phyloP scores from a whole-genome alignment of 2,888 invertebrate species.

The Chesias legatella region DNA sequence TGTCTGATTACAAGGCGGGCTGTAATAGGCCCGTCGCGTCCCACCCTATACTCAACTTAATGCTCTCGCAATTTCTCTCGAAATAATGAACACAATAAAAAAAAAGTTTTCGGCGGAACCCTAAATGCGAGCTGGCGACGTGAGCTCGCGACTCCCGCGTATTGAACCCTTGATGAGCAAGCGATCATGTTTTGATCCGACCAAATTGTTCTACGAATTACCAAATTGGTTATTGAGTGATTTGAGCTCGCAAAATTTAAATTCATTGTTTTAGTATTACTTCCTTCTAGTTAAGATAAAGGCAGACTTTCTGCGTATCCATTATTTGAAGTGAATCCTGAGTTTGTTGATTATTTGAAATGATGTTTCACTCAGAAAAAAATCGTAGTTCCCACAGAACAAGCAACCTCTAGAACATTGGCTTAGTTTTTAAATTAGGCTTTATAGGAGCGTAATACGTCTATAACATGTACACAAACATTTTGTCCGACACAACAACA shows the following conservation, averaged over 20 bases:
- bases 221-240: conserved; percentile 45
- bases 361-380: too few species aligned
- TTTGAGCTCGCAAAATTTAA: conserved; percentile 27
- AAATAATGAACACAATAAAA: conserved; percentile 76
- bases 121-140: conserved; percentile 62
- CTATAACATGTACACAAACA: neutral
- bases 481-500: neutral
- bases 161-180: conserved; percentile 45
- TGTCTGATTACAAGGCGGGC: conserved; percentile 73
- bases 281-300: neutral
- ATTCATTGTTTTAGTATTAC: conserved; percentile 20
- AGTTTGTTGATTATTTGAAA: too few species aligned
- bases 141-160: conserved; percentile 48
- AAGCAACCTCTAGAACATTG: too few species aligned
- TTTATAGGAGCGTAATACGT: too few species aligned
- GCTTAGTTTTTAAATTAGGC: too few species aligned
- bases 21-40: conserved; percentile 68
- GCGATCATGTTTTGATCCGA: conserved; percentile 46
- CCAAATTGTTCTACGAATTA: conserved; percentile 56
- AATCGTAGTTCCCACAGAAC: too few species aligned
- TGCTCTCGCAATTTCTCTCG: conserved; percentile 80
- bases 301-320: neutral
- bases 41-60: conserved; percentile 79
- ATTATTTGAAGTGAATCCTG: too few species aligned
- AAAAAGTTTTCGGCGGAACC: conserved; percentile 65